Evolutionary conservation across 2,888 invertebrate genomes (phyloP), one percentile per base, ranked within the genome.

Genomic region (Drosophila lacicola): DNA sequence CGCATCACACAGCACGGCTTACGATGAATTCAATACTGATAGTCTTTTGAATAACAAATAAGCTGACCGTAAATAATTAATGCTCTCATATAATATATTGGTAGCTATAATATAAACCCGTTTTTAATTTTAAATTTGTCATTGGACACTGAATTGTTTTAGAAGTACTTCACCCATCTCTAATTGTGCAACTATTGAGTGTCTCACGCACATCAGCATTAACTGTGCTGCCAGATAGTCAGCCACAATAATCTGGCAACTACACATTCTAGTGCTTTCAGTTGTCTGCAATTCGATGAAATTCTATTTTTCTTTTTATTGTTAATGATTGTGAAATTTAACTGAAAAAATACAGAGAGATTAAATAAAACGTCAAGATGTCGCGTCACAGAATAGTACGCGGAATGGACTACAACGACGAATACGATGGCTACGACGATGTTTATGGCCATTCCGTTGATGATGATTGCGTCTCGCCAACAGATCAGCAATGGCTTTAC

Each of bases 361-460:
- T 14, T 46, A 13, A 54, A 37, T 69, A 69, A 45, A n/a, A 34
- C 14, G 45, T 1, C 53, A 93, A 91, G 85, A 98, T 98, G 98
- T 96, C 98, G 74, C 95, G 98, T 53, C 98, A 98, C 91, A 94
- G 98, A 75, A 96, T 97, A 93, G 94, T 98, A 61, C 94, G 97
- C 64, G 95, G 95, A 70, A 95, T 97, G 94, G 96, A 96, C 91
- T 97, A 96, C 92, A 95, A 96, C 33, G 97, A 97, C 87, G 98
- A 98, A 90, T 98, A 97, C 90, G 98, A 98, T 89, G 96, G 90
- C 41, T 91, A 91, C 53, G 97, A 97, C 90, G 92, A 92, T 71
- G 97, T 97, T 67, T 98, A 98, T 91, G 98, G 98, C 11, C 97
- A 97, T 92, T 98, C 98, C 3, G 96, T 98, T 44, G 98, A 98